Conservation (phyloP, 2,113 vertebrate genomes). For the Dicerorhinus sumatrensis region DNA sequence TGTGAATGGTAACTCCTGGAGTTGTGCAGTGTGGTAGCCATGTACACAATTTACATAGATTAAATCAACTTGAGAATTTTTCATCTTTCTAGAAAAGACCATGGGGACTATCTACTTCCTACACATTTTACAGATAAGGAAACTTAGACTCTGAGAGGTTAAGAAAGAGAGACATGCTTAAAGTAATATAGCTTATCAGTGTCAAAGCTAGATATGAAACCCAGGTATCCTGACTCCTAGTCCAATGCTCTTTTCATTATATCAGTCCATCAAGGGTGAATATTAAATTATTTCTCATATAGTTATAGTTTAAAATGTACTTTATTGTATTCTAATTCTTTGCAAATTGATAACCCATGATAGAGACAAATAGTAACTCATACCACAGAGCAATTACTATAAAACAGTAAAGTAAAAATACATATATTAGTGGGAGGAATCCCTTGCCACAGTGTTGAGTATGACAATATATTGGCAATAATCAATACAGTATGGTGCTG, state of each 20-base stretch:
- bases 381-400: not conserved
- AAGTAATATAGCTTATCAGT: not conserved
- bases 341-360: not conserved
- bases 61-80: not conserved
- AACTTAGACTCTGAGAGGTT: not conserved
- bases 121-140: not conserved
- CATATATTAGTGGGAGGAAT: not conserved
- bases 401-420: not conserved
- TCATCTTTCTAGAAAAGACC: not conserved
- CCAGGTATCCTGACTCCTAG: not conserved
- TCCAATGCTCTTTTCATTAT: not conserved
- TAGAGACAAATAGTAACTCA: not conserved
- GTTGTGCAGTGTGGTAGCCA: not conserved
- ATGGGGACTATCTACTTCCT: not conserved
- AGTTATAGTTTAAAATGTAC: not conserved
- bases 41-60: not conserved
- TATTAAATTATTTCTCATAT: not conserved
- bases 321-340: conserved; percentile 9
- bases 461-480: not conserved
- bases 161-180: not conserved
- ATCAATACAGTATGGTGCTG: not conserved
- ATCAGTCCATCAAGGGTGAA: not conserved
- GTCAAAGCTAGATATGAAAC: not conserved
- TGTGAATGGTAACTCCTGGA: not conserved
- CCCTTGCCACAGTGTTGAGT: not conserved